Percentiles rank a stretch among this genome's conserved stretches.
Evolutionary conservation across 30 jellyfish, hydroid and myxozoan genomes (phyloP).

Genomic region (Mastigias papua): DNA sequence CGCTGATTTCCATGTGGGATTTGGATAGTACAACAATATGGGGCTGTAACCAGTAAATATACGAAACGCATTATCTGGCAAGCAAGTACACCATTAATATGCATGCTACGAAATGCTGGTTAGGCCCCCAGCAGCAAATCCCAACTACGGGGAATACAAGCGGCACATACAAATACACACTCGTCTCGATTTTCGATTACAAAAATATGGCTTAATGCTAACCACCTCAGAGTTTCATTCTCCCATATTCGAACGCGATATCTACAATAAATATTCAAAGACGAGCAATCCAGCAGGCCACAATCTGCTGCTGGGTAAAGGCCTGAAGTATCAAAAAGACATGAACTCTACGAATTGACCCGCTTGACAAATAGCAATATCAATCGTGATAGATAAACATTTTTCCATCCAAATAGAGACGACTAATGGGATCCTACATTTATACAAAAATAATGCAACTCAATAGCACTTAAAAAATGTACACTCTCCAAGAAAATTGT

Average conservation of each 20-base stretch:
- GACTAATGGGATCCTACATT: neutral
- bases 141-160: neutral
- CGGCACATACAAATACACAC: neutral
- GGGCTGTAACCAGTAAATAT: neutral
- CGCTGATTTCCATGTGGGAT: neutral
- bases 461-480: too few species aligned
- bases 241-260: too few species aligned
- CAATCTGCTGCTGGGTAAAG: neutral
- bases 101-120: neutral
- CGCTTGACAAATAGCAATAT: neutral
- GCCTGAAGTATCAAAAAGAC: neutral
- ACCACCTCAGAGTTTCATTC: too few species aligned
- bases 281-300: neutral
- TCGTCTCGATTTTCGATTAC: neutral
- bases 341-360: neutral
- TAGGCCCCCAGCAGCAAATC: neutral
- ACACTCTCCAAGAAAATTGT: neutral
- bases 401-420: neutral
- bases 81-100: slow-evolving; percentile 1
- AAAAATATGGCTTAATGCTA: too few species aligned
- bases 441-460: too few species aligned
- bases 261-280: neutral
- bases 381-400: neutral
- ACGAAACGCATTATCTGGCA: neutral
- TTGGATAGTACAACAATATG: neutral